phyloP scores from a whole-genome alignment of 2,113 vertebrate species.

The Cervus canadensis region DNA sequence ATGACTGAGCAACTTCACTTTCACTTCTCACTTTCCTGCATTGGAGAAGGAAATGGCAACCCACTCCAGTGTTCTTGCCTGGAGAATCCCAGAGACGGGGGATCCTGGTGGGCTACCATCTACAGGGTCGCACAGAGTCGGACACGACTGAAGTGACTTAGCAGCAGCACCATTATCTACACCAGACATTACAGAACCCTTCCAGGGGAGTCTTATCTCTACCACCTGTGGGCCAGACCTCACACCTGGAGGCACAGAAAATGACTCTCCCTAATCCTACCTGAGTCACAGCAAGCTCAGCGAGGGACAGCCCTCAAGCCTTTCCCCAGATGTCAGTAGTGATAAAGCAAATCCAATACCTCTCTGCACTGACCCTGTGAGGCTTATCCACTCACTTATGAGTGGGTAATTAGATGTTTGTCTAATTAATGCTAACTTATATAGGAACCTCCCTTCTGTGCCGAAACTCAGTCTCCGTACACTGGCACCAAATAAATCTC shows the following conservation, averaged over 20 bases:
- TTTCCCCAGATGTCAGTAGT: background rate
- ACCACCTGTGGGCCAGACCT: background rate
- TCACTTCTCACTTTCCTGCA: background rate
- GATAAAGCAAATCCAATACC: background rate
- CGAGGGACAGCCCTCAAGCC: background rate
- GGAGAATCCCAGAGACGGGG: background rate
- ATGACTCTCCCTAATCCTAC: background rate
- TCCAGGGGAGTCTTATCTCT: background rate
- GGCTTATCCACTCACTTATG: background rate
- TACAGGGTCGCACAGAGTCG: rapidly evolving
- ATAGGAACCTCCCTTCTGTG: background rate
- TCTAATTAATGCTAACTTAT: background rate
- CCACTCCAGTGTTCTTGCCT: background rate
- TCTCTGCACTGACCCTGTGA: background rate
- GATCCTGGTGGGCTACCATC: rapidly evolving
- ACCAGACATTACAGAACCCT: background rate
- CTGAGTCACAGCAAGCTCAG: background rate
- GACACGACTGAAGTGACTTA: rapidly evolving
- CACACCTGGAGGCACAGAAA: background rate
- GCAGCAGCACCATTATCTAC: background rate
- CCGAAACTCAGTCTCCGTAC: background rate
- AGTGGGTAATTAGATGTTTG: background rate
- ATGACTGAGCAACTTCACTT: background rate
- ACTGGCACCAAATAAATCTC: background rate
- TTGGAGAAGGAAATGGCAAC: background rate